Conservation (phyloP, 2,113 vertebrate species). For the Corydoras maculifer region DNA sequence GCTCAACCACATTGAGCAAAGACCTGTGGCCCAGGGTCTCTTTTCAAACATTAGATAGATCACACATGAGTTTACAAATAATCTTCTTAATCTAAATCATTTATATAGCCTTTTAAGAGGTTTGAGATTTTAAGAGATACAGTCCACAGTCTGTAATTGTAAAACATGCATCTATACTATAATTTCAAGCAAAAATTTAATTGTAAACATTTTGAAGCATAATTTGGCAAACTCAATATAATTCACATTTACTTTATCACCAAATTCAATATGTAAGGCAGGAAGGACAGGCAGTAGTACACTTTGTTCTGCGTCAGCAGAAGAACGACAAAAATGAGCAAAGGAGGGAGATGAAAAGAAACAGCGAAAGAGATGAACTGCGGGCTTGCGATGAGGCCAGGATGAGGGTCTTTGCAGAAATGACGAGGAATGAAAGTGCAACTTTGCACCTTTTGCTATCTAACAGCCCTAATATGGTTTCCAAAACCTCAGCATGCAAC, state of each 20-base stretch:
- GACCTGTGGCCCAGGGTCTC: no score
- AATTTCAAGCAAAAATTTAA: no score
- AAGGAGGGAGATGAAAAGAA: background rate
- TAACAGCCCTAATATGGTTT: slow-evolving; percentile 8
- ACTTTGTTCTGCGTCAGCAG: slow-evolving; percentile 7
- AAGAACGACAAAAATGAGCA: slow-evolving; percentile 7
- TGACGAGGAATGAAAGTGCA: slow-evolving; percentile 39
- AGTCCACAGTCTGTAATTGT: no score
- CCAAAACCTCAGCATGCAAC: slow-evolving; percentile 17
- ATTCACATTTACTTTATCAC: background rate
- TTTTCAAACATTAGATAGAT: no score
- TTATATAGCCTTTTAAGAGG: no score
- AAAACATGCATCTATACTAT: no score
- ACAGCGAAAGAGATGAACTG: slow-evolving; percentile 3
- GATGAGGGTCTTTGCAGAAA: slow-evolving; percentile 42
- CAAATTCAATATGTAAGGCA: slow-evolving; percentile 12
- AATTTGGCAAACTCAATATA: background rate
- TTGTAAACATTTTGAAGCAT: no score
- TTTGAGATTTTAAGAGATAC: no score
- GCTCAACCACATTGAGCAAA: no score
- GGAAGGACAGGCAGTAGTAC: slow-evolving; percentile 41
- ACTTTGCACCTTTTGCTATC: slow-evolving; percentile 27
- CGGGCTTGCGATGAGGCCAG: slow-evolving; percentile 22
- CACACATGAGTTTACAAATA: no score
- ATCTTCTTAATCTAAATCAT: no score